These are phyloP conservation scores for Andrena camellia DNA, from an alignment of 2,888 invertebrate genomes.

Conservation along the genomic window DNA sequence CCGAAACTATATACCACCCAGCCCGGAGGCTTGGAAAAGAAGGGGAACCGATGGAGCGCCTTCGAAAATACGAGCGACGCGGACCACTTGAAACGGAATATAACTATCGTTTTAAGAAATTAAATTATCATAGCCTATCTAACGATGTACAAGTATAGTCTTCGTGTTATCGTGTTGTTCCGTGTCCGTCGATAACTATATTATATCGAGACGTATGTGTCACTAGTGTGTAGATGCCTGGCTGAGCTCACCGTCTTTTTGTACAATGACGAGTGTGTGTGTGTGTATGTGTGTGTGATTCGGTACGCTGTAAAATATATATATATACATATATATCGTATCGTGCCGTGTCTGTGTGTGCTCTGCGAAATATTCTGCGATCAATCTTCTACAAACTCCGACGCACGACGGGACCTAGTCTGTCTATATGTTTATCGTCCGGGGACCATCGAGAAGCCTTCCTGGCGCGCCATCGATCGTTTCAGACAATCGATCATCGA, in stretches of 20 bases:
- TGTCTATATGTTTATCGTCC: conserved; percentile 74
- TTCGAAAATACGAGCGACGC: conserved; percentile 76
- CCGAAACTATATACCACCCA: background rate
- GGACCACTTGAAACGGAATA: conserved; percentile 79
- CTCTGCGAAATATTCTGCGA: conserved; percentile 61
- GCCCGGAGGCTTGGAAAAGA: background rate
- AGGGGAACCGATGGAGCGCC: background rate
- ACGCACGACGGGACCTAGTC: conserved; percentile 77
- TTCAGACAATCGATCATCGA: background rate
- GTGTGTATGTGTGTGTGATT: conserved; percentile 59
- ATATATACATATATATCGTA: no score
- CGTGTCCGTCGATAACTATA: conserved; percentile 36
- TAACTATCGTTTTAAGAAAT: no score
- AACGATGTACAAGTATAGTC: conserved; percentile 74
- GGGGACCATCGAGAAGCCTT: conserved; percentile 63
- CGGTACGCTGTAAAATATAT: conserved; percentile 75
- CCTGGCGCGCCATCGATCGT: conserved; percentile 60
- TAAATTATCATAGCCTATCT: conserved; percentile 85
- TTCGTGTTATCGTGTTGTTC: conserved; percentile 17
- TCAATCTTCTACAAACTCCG: conserved; percentile 69
- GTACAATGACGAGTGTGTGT: conserved; percentile 63
- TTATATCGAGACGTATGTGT: conserved; percentile 34
- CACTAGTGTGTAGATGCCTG: conserved; percentile 36
- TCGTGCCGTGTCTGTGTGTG: conserved; percentile 67
- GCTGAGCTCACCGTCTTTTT: conserved; percentile 40